Evolutionary conservation across 2,797 vertebrate species (phyloP).

Genomic region (Poeciliopsis gracilis): DNA sequence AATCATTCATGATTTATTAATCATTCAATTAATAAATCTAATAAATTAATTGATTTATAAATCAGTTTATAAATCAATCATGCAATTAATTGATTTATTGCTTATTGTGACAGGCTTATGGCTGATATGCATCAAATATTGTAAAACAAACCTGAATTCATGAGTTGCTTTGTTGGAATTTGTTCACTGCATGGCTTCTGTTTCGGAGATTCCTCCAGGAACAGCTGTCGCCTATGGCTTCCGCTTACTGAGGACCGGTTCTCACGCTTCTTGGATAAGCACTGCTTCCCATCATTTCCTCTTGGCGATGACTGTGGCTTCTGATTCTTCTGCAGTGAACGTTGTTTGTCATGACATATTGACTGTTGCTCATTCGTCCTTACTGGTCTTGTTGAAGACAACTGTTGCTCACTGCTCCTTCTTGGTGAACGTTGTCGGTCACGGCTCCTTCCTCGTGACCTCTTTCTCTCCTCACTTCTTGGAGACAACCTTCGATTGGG

Average conservation of each 20-base stretch:
- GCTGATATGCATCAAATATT: neutral
- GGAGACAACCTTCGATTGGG: neutral
- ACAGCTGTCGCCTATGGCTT: neutral
- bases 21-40: too few relatives aligned
- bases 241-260: neutral
- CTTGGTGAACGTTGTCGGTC: neutral
- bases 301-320: neutral
- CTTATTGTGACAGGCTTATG: too few relatives aligned
- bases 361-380: neutral
- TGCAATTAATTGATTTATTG: too few relatives aligned
- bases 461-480: neutral
- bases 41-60: too few relatives aligned
- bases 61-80: too few relatives aligned
- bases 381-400: neutral
- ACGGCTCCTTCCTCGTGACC: neutral
- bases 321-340: neutral
- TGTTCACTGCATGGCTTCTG: neutral
- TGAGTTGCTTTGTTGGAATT: neutral
- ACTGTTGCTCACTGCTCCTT: neutral
- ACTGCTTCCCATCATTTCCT: neutral
- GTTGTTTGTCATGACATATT: neutral
- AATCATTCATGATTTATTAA: too few relatives aligned
- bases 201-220: neutral
- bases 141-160: slow-evolving; percentile 3
- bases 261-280: neutral